These are phyloP conservation scores for Yponomeuta evonymella DNA, from an alignment of 2,888 invertebrate species.

Conservation along the genomic window DNA sequence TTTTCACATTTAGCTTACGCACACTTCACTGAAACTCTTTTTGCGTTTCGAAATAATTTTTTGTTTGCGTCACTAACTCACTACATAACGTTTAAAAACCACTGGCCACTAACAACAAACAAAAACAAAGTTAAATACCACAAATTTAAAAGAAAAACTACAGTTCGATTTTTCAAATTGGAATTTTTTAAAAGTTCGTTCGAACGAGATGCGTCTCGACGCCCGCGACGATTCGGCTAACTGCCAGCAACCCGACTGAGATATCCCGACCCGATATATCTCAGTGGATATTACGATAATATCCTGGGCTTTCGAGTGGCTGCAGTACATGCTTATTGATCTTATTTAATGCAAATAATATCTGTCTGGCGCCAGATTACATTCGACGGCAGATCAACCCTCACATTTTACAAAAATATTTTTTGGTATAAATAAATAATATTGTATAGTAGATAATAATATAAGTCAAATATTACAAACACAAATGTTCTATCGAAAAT, in stretches of 20 bases:
- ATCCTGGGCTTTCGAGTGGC: not conserved
- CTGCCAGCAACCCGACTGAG: constrained; percentile 61
- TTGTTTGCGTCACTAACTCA: not conserved
- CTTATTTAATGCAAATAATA: constrained; percentile 1
- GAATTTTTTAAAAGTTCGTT: not conserved
- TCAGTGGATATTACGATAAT: constrained; percentile 57
- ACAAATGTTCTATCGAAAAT: too few relatives aligned
- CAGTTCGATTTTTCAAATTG: not conserved
- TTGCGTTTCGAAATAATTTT: not conserved
- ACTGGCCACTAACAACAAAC: not conserved
- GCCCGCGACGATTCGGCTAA: constrained; percentile 54
- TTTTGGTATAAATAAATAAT: too few relatives aligned
- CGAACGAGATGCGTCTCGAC: constrained; percentile 47
- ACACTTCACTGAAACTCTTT: not conserved
- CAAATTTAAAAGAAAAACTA: not conserved
- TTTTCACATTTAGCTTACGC: not conserved
- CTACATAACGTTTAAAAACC: not conserved
- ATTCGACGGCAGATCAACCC: too few relatives aligned
- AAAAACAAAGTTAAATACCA: not conserved
- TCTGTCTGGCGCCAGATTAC: not conserved
- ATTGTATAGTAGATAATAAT: too few relatives aligned
- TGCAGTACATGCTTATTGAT: not conserved
- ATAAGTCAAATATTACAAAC: too few relatives aligned
- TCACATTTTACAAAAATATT: too few relatives aligned
- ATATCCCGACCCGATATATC: constrained; percentile 58